Conservation (phyloP, 1,140 invertebrate genomes). For the Drosophila pseudoobscura region DNA sequence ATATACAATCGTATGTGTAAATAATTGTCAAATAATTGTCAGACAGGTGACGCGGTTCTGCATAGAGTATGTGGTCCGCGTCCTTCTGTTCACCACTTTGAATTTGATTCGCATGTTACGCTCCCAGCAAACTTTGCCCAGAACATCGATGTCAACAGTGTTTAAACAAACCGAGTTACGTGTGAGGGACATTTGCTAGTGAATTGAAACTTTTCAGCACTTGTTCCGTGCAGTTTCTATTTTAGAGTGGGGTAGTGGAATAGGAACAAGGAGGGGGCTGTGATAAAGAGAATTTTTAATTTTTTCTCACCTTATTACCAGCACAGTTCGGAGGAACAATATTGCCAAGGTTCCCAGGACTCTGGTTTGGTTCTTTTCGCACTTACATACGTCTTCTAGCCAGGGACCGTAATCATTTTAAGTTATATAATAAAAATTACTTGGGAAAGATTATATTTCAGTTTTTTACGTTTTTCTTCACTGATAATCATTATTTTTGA, state of each 20-base stretch:
- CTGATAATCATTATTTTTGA: no score
- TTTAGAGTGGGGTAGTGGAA: conserved; percentile 41
- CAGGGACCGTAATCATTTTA: no score
- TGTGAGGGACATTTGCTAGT: conserved; percentile 53
- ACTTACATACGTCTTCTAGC: no score
- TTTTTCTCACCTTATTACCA: not conserved
- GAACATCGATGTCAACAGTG: conserved; percentile 56
- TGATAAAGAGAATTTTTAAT: not conserved
- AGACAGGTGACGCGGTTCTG: conserved; percentile 58
- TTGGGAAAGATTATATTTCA: no score
- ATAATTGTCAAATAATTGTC: conserved; percentile 63
- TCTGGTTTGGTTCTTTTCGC: no score
- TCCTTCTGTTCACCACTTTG: conserved; percentile 55
- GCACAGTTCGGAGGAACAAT: no score
- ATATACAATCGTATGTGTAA: conserved; percentile 31
- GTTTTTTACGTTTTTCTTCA: no score
- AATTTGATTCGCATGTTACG: conserved; percentile 74
- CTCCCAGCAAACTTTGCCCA: conserved; percentile 63
- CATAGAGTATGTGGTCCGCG: conserved; percentile 19
- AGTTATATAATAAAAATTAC: no score
- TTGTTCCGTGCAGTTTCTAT: conserved; percentile 11
- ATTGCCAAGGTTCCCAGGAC: no score
- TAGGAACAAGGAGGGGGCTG: conserved; percentile 4
- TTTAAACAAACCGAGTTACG: conserved; percentile 41
- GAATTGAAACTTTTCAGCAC: conserved; percentile 58